Evolutionary conservation across 2,797 vertebrate genomes (phyloP).

Genomic region (Simalia tracyae): DNA sequence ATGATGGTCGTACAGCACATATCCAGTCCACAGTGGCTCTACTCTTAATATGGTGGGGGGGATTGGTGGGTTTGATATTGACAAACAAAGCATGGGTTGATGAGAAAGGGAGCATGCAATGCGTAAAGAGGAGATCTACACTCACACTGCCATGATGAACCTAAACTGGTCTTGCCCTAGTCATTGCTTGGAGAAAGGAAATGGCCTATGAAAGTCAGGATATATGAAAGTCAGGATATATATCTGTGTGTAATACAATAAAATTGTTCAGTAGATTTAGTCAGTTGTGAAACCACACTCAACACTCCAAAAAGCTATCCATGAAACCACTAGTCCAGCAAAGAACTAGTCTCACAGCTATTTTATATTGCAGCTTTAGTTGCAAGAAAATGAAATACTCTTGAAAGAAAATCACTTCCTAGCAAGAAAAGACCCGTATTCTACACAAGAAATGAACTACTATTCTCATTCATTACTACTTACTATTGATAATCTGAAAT

Average conservation of each 20-base stretch:
- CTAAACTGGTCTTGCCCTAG: not conserved
- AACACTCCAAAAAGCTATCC: not conserved
- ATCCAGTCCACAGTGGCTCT: not conserved
- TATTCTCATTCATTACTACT: not conserved
- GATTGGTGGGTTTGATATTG: not conserved
- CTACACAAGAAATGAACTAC: not conserved
- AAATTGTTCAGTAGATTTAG: not conserved
- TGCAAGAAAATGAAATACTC: not conserved
- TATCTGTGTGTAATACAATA: not conserved
- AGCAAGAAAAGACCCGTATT: not conserved
- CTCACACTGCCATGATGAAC: not conserved
- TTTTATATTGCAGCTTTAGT: not conserved
- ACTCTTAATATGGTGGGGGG: not conserved
- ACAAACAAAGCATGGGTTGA: not conserved
- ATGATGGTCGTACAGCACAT: not conserved
- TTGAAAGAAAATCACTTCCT: conserved; percentile 6
- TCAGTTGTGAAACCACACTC: not conserved
- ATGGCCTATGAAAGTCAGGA: not conserved
- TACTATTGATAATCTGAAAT: not conserved
- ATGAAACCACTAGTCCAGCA: not conserved
- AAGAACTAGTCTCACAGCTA: not conserved
- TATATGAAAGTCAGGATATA: not conserved
- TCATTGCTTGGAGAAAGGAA: not conserved
- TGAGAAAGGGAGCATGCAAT: not conserved
- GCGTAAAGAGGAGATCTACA: not conserved